A percentile compares a stretch with the other conserved stretches of the same genome.
These are phyloP conservation scores for Lethenteron reissneri DNA, from an alignment of 2,113 vertebrate genomes.

Conservation along the genomic window DNA sequence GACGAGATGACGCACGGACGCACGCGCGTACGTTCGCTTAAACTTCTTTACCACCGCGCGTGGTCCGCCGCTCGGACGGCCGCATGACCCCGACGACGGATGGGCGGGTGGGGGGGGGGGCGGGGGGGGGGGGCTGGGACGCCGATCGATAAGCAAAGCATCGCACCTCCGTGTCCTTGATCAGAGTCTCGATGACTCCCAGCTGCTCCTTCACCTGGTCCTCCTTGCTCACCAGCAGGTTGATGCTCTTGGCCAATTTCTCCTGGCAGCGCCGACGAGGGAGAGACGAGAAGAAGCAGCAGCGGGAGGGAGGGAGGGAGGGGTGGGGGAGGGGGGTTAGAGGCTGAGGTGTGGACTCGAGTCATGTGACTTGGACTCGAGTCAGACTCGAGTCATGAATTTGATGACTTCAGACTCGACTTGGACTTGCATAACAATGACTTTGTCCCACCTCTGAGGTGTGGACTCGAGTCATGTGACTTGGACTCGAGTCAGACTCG, in stretches of 20 bases:
- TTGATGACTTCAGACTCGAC: no score
- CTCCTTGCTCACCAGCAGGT: conserved; percentile 68
- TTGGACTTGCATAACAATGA: no score
- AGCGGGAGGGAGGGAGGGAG: no score
- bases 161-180: conserved; percentile 63
- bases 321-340: no score
- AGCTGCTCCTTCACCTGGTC: conserved; percentile 68
- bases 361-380: no score
- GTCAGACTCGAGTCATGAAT: no score
- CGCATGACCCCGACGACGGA: not conserved
- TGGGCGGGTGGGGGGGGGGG: not conserved
- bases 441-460: no score
- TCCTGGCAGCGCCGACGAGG: conserved; percentile 28
- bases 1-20: no score
- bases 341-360: no score
- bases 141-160: not conserved
- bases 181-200: conserved; percentile 51
- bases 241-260: conserved; percentile 59
- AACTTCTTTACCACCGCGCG: not conserved
- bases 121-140: not conserved
- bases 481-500: no score
- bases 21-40: not conserved
- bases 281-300: no score
- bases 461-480: no score
- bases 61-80: not conserved